Evolutionary conservation across 2,797 vertebrate genomes (phyloP).

Genomic region (Dryobates pubescens): DNA sequence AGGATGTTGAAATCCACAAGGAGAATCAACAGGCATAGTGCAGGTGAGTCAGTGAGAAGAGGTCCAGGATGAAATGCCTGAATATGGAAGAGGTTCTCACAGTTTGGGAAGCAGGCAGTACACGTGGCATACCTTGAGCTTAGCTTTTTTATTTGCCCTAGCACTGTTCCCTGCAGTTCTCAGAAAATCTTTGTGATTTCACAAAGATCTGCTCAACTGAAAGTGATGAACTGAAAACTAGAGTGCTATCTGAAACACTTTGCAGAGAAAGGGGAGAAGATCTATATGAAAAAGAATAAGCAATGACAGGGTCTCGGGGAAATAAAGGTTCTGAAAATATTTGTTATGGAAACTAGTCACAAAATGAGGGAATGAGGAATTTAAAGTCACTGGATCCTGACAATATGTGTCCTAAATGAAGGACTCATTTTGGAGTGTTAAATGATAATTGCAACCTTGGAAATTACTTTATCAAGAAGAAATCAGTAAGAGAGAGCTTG

Average conservation of each 20-base stretch:
- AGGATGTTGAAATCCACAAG: neutral
- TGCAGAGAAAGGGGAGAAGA: neutral
- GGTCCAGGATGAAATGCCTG: neutral
- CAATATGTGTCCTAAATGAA: constrained; percentile 13
- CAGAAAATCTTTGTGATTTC: neutral
- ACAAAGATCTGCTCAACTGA: neutral
- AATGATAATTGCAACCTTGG: constrained; percentile 42
- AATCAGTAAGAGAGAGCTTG: constrained; percentile 44
- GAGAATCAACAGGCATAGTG: neutral
- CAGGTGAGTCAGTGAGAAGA: neutral
- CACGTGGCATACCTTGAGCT: neutral
- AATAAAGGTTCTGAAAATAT: constrained; percentile 30
- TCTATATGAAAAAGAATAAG: neutral
- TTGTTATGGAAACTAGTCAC: neutral
- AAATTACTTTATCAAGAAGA: constrained; percentile 48
- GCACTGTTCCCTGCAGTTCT: neutral
- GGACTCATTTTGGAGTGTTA: constrained; percentile 18
- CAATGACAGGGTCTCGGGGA: neutral
- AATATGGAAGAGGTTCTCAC: neutral
- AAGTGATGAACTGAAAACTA: neutral
- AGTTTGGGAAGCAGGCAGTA: neutral
- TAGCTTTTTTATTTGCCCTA: neutral
- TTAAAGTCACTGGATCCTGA: constrained; percentile 2
- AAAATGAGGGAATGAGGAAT: neutral
- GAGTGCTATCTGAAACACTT: neutral